phyloP scores from a whole-genome alignment of 2,888 invertebrate genomes.

The Glomeris marginata region DNA sequence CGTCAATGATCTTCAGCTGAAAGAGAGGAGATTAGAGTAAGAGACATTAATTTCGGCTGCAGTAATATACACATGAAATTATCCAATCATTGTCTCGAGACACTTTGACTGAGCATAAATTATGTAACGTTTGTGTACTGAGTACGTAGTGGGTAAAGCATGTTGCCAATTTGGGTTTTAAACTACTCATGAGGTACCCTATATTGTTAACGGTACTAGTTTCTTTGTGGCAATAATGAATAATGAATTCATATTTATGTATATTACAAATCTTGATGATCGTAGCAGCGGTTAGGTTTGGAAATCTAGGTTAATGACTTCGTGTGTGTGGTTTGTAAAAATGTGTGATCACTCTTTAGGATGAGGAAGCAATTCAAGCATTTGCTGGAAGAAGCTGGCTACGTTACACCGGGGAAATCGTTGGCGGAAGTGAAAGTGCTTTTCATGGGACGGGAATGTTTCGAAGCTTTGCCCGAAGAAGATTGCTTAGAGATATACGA shows the following conservation, averaged over 20 bases:
- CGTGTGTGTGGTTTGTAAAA: neutral
- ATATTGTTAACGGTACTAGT: too few relatives aligned
- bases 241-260: neutral
- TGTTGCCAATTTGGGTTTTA: too few relatives aligned
- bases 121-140: too few relatives aligned
- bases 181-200: too few relatives aligned
- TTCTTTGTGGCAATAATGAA: too few relatives aligned
- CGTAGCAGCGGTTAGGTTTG: too few relatives aligned
- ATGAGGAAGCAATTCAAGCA: constrained; percentile 90
- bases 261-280: neutral
- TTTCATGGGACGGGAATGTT: constrained; percentile 88
- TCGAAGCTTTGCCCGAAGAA: constrained; percentile 73
- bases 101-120: too few relatives aligned
- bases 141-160: too few relatives aligned
- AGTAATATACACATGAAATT: too few relatives aligned
- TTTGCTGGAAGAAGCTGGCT: constrained; percentile 79
- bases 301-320: neutral
- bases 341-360: constrained; percentile 35
- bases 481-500: constrained; percentile 89
- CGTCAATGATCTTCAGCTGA: constrained; percentile 77
- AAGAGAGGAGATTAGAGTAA: constrained; percentile 82
- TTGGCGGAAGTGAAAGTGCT: constrained; percentile 71
- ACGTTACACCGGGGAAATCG: constrained; percentile 90
- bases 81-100: too few relatives aligned
- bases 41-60: constrained; percentile 27